phyloP scores from a whole-genome alignment of 2,888 invertebrate species.

The Athrips mouffetella region DNA sequence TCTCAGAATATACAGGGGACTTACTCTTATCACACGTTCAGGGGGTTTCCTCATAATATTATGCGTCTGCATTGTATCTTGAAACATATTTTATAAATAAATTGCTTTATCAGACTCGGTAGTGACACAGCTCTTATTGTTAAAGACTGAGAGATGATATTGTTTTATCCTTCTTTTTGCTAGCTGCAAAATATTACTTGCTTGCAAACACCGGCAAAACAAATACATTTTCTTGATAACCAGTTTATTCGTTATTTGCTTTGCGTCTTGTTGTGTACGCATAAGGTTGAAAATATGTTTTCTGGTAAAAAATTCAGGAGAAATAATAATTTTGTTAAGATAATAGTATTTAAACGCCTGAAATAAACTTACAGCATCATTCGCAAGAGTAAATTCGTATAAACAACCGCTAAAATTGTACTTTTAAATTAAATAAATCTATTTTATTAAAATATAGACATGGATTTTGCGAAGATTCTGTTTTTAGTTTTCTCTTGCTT shows the following conservation, averaged over 20 bases:
- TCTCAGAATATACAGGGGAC: too few species aligned
- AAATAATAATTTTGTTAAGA: not conserved
- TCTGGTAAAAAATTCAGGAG: not conserved
- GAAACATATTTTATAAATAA: too few species aligned
- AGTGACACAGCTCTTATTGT: too few species aligned
- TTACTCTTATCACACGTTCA: too few species aligned
- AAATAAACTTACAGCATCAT: not conserved
- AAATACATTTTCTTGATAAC: not conserved
- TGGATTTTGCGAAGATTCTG: conserved; percentile 46
- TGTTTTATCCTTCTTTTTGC: too few species aligned
- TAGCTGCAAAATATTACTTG: not conserved
- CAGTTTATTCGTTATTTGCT: not conserved
- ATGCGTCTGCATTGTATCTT: too few species aligned
- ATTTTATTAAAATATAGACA: conserved; percentile 18
- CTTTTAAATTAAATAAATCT: not conserved
- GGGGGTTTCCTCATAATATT: too few species aligned
- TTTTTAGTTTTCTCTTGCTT: conserved; percentile 45
- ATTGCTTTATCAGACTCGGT: too few species aligned
- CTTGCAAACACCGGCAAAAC: not conserved
- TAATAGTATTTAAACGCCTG: not conserved
- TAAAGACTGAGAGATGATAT: too few species aligned
- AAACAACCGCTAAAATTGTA: not conserved
- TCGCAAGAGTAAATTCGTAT: not conserved
- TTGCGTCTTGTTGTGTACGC: not conserved
- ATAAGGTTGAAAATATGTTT: not conserved